Evolutionary conservation across 2,888 invertebrate genomes (phyloP).

Genomic region (Nemoura dubitans): DNA sequence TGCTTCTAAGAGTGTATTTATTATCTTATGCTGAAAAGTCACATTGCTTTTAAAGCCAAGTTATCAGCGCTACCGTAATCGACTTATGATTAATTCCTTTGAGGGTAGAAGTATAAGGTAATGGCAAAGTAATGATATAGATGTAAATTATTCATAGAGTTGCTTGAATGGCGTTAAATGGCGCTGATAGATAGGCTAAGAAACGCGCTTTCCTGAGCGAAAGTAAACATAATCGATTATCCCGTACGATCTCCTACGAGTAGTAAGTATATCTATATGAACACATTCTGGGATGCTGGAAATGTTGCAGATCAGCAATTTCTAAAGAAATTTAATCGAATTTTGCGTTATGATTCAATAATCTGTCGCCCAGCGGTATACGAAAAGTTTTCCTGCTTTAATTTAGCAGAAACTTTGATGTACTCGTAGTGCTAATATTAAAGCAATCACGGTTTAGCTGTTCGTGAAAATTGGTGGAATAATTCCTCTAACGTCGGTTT

Average conservation of each 20-base stretch:
- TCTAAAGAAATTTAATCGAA: neutral
- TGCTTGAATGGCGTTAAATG: slow-evolving; percentile 23
- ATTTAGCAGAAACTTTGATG: neutral
- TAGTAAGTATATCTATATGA: no score
- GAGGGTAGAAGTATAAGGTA: slow-evolving; percentile 29
- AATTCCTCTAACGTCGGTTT: neutral
- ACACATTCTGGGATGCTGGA: neutral
- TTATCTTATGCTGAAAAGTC: slow-evolving; percentile 12
- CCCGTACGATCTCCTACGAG: no score
- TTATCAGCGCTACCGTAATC: slow-evolving; percentile 18
- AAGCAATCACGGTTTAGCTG: neutral
- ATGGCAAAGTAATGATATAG: slow-evolving; percentile 38
- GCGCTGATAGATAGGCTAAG: slow-evolving; percentile 23
- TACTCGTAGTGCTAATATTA: neutral
- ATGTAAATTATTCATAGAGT: slow-evolving; percentile 39
- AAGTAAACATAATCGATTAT: slow-evolving; percentile 20
- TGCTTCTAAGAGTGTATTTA: slow-evolving; percentile 10
- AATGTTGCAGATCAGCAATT: neutral
- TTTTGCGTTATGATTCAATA: neutral
- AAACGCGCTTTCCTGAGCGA: neutral
- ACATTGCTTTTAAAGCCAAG: slow-evolving; percentile 9
- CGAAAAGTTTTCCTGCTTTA: neutral
- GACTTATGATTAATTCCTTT: slow-evolving; percentile 42
- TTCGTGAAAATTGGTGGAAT: neutral
- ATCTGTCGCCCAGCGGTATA: neutral